Evolutionary conservation across 2,113 vertebrate species (phyloP).

Genomic region (Odontophorus gujanensis): DNA sequence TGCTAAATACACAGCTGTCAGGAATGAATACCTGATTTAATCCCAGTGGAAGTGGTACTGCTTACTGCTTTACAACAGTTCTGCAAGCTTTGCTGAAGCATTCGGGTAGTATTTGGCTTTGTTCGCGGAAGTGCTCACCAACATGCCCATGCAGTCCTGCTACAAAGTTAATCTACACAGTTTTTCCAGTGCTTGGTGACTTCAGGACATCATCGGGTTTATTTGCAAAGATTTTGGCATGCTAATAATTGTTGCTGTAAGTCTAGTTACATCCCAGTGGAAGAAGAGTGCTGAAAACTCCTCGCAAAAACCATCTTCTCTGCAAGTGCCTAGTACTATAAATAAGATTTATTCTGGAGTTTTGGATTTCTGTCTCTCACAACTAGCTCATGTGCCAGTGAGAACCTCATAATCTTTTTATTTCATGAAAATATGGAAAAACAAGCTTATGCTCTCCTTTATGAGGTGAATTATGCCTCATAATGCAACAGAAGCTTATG

Average conservation of each 20-base stretch:
- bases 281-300: background rate
- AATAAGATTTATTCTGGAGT: background rate
- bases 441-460: too few species aligned
- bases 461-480: too few species aligned
- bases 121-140: background rate
- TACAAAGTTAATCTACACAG: background rate
- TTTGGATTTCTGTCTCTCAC: background rate
- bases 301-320: background rate
- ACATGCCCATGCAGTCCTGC: background rate
- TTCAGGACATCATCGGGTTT: background rate
- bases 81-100: background rate
- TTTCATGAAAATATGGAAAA: background rate
- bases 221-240: background rate
- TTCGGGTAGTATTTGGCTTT: background rate
- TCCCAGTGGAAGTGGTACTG: background rate
- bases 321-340: background rate
- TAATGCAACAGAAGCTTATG: too few species aligned
- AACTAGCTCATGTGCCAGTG: background rate
- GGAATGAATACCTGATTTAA: background rate
- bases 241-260: background rate
- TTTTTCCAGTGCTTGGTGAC: slow-evolving; percentile 33
- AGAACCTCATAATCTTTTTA: background rate
- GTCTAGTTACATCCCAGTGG: background rate
- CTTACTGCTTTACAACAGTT: background rate
- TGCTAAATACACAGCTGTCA: background rate